A percentile compares a stretch with the other conserved stretches of the same genome.
Conservation (phyloP, 2,797 vertebrate genomes). For the Mormyrops attenuatus region DNA sequence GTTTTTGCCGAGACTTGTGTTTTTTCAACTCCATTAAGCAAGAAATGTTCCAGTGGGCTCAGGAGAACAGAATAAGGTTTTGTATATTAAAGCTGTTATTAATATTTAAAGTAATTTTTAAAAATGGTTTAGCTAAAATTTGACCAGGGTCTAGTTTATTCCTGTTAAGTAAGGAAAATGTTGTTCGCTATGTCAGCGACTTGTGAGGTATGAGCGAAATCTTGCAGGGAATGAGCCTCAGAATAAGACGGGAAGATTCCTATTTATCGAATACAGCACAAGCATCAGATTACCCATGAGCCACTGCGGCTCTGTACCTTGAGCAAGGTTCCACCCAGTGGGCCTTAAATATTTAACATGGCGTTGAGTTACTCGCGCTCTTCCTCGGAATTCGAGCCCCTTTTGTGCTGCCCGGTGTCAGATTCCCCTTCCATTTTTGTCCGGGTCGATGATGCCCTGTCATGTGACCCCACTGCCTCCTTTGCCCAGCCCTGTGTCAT, state of each 20-base stretch:
- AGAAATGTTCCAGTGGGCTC: neutral
- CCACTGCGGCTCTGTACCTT: neutral
- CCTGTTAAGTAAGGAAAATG: neutral
- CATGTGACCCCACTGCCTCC: neutral
- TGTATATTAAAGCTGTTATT: neutral
- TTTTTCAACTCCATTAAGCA: neutral
- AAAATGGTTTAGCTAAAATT: neutral
- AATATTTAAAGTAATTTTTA: neutral
- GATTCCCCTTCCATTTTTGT: neutral
- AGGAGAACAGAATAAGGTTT: neutral
- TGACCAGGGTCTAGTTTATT: neutral
- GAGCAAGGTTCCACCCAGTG: neutral
- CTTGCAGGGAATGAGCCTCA: neutral
- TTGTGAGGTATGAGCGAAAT: neutral
- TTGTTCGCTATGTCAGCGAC: neutral
- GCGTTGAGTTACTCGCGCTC: neutral
- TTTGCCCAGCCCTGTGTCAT: neutral
- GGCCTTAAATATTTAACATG: constrained; percentile 18
- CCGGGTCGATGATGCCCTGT: neutral
- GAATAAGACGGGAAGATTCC: neutral
- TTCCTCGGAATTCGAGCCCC: constrained; percentile 10
- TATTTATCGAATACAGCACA: neutral
- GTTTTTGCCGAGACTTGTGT: neutral
- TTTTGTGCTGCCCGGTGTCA: neutral
- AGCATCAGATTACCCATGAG: neutral